A percentile compares a stretch with the other conserved stretches of the same genome.
These are phyloP conservation scores for Aldabrachelys gigantea DNA, from an alignment of 2,113 vertebrate genomes.

Conservation along the genomic window DNA sequence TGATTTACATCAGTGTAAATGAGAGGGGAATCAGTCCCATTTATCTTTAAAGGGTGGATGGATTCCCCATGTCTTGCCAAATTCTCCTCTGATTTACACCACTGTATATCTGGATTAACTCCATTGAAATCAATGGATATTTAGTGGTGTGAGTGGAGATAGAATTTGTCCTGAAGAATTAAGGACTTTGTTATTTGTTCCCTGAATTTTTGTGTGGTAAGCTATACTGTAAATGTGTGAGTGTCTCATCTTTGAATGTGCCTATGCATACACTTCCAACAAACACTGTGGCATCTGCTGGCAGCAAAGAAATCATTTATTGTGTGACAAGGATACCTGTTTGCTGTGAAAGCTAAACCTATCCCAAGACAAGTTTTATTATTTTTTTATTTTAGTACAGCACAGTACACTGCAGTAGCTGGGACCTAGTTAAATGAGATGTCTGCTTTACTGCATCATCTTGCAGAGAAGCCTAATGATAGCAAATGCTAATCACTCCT, in stretches of 20 bases:
- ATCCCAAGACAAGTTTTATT: neutral
- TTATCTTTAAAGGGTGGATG: slow-evolving; percentile 2
- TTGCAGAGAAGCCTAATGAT: neutral
- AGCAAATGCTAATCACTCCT: neutral
- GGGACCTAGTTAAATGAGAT: neutral
- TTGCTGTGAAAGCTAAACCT: neutral
- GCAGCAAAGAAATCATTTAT: neutral
- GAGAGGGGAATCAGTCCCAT: neutral
- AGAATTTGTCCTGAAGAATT: slow-evolving; percentile 37
- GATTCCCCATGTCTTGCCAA: slow-evolving; percentile 23
- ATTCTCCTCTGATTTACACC: neutral
- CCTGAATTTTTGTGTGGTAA: slow-evolving; percentile 29
- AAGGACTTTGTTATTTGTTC: slow-evolving; percentile 32
- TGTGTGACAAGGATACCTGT: neutral
- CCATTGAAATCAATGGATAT: neutral
- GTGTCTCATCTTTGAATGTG: neutral
- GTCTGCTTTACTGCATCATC: neutral
- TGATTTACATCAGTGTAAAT: neutral
- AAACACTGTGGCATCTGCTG: neutral
- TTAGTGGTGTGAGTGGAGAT: neutral
- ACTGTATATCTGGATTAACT: slow-evolving; percentile 39
- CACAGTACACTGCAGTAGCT: neutral
- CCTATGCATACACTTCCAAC: neutral
- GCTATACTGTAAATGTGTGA: neutral
- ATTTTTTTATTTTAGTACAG: neutral